These are phyloP conservation scores for Idris sp. DNA, from an alignment of 1,140 invertebrate genomes.

Conservation along the genomic window DNA sequence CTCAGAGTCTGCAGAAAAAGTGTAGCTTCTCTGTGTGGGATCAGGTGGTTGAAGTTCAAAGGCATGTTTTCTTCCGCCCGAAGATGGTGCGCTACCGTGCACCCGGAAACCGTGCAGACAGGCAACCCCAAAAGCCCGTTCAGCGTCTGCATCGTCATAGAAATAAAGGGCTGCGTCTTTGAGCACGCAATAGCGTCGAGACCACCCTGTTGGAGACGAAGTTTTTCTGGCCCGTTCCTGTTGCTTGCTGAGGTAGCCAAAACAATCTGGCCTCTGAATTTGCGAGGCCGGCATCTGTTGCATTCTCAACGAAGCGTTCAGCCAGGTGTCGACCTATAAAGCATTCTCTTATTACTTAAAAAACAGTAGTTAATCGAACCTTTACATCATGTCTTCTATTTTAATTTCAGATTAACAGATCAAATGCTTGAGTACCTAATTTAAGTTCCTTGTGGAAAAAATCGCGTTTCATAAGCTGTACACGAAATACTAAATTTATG, in stretches of 20 bases:
- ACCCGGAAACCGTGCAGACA: conserved; percentile 97
- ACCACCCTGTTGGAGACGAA: conserved; percentile 83
- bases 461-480: too few species aligned
- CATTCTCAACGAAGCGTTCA: conserved; percentile 84
- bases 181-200: conserved; percentile 93
- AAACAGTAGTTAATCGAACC: conserved; percentile 39
- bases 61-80: conserved; percentile 89
- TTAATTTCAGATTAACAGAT: too few species aligned
- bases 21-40: conserved; percentile 90
- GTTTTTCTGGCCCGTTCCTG: conserved; percentile 85
- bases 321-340: conserved; percentile 85
- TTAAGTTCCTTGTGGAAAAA: too few species aligned
- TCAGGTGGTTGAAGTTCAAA: conserved; percentile 95
- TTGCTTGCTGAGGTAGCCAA: conserved; percentile 91
- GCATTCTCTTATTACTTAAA: conserved; percentile 46
- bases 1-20: conserved; percentile 95
- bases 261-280: conserved; percentile 91
- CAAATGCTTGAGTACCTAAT: too few species aligned
- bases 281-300: conserved; percentile 84
- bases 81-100: conserved; percentile 84
- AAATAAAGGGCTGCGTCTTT: conserved; percentile 97
- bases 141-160: conserved; percentile 91
- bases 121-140: conserved; percentile 91
- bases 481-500: too few species aligned
- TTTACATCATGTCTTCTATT: too few species aligned